Base-by-base conservation (phyloP, 2,888 invertebrate genomes). In the Pterostichus madidus region DNA sequence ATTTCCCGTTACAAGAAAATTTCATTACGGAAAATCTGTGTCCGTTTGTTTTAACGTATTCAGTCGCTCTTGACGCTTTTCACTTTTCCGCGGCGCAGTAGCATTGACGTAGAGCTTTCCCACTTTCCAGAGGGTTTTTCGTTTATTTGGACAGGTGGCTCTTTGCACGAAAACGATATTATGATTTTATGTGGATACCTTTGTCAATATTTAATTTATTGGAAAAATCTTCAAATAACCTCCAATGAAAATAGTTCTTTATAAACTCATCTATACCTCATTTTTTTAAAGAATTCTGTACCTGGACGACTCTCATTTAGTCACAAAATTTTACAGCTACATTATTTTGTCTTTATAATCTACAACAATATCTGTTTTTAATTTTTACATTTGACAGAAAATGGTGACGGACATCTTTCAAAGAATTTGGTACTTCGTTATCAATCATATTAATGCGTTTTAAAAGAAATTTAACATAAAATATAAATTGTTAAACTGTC, bases 1-100 rank as follows among this genome's bases (percentile, higher is more conserved):
- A 52, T 71, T 80, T 80, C 35, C 71, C 80, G 80, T 71, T 49
- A 80, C 80, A 80, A 80, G 80, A 71, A 80, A 80, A 49, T 71
- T 71, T 80, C 80, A 80, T 80, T 80, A 80, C 71, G 68, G 52
- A 49, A 53, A 80, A 80, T 68, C 56, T 77, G 39, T 39, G 56
- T 39, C 39, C 39, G 77, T 77, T 80, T 71, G 52, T 80, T 71
- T 71, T 80, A 68, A 80, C 64, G 64, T 64, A 79, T 79, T 64
- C 49, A 44, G 44, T 56, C 39, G 35, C 64, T 64, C 59, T 79
- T 59, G 32, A 56, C 46, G 44, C 17, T 17, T 71, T 71, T 64
- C 44, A 44, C 44, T 15, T 71, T 44, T 71, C 15, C 32, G 32
- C 31, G 6, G 39, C 11, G 46, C 73, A 2, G 73, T 31, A 5